These are phyloP conservation scores for Tortricodes alternella DNA, from an alignment of 2,888 invertebrate genomes.

Conservation along the genomic window DNA sequence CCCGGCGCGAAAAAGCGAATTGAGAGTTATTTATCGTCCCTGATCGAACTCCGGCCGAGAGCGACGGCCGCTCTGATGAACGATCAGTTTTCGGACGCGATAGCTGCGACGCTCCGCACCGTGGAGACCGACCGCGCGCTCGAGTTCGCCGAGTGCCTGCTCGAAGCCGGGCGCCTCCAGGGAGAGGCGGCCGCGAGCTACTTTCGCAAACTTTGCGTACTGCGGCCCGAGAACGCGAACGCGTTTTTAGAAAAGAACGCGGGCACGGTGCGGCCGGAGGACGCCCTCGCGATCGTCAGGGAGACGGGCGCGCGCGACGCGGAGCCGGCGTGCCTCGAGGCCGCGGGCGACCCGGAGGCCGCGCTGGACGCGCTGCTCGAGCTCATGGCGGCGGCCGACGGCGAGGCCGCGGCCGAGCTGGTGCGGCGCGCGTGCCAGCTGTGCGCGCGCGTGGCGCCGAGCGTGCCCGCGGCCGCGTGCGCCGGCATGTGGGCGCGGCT, in stretches of 20 bases:
- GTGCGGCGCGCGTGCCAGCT: constrained; percentile 54
- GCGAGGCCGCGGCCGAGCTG: constrained; percentile 38
- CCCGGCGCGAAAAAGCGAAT: constrained; percentile 39
- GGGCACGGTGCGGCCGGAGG: constrained; percentile 67
- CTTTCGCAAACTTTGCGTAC: constrained; percentile 44
- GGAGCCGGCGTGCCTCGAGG: constrained; percentile 68
- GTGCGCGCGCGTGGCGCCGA: constrained; percentile 56
- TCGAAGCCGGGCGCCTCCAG: constrained; percentile 41
- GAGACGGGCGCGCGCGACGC: constrained; percentile 56
- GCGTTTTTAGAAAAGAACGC: constrained; percentile 56
- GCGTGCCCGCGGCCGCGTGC: constrained; percentile 48
- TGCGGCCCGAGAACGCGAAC: constrained; percentile 51
- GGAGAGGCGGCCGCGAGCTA: constrained; percentile 35
- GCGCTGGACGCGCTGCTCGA: constrained; percentile 62
- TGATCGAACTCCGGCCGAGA: constrained; percentile 56
- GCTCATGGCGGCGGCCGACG: constrained; percentile 42
- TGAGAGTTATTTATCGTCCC: constrained; percentile 45
- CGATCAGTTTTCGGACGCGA: constrained; percentile 46
- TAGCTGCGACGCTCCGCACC: constrained; percentile 42
- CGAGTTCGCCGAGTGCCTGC: constrained; percentile 53
- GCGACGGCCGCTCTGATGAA: constrained; percentile 59
- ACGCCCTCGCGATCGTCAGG: constrained; percentile 59
- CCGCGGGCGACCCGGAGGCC: constrained; percentile 62
- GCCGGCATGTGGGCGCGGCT: constrained; percentile 59
- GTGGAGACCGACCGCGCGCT: constrained; percentile 44